Base-by-base conservation (phyloP, 2,888 invertebrate species). In the Eledone cirrhosa region DNA sequence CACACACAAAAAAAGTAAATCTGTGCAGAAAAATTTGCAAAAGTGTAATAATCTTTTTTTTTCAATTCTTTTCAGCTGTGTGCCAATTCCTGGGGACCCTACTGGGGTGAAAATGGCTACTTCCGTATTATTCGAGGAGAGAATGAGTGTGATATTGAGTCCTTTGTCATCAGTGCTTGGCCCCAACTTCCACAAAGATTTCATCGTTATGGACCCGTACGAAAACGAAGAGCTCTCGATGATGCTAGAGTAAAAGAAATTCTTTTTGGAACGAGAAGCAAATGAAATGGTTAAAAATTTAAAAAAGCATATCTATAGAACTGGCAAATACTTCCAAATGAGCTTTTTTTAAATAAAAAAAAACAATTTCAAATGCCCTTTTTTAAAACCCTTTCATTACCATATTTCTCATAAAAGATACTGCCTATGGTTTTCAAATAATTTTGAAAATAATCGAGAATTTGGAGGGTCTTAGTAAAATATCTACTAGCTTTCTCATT, bases 71-170 rank as follows among this genome's bases (percentile, higher is more conserved):
- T 82, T 11, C 92, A 98, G 97, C 93, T 95, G 88, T 96, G 95
- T 67, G 96, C 96, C 75, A 98, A 98, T 92, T 97, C 97, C 48
- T 98, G 98, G 98, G 98, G 98, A 14, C 87, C 91, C 0, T 92
- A 94, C 84, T 98, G 98, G 98, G 98, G 98, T 16, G 97, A 98
- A 89, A 92, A 94, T 82, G 98, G 98, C 0, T 95, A 94, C 89
- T 98, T 98, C 94, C 93, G 94, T 80, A 97, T 98, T 86, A 91
- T 93, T 8, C 94, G 95, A 80, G 98, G 98, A 67, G 91, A 89
- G 78, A 95, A 97, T 91, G 97, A 97, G 89, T 95, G 96, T 87
- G 94, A 94, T 84, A 97, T 98, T 88, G 98, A 98, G 89, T 94
- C 94, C 2, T 97, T 95, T 90, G 95, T 98, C 7, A 92, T 98